Conservation (phyloP, 1,140 invertebrate genomes). For the Cryptotermes secundus region DNA sequence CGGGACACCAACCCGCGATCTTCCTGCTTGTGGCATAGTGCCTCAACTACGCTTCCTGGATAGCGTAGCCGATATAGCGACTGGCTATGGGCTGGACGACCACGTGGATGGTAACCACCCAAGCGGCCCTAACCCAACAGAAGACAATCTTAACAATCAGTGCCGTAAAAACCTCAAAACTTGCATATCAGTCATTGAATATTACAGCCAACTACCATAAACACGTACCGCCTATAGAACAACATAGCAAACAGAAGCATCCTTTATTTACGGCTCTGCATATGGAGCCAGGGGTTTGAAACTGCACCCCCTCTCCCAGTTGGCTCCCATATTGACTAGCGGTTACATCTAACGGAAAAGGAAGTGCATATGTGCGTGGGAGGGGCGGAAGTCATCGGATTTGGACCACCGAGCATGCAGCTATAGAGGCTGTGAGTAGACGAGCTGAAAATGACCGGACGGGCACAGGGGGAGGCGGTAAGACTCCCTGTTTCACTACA, state of each 20-base stretch:
- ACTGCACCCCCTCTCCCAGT: background rate
- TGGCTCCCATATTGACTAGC: background rate
- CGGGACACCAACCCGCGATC: too few relatives aligned
- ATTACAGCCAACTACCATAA: too few relatives aligned
- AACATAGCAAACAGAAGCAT: background rate
- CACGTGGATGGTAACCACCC: too few relatives aligned
- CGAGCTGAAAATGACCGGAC: background rate
- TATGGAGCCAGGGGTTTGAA: background rate
- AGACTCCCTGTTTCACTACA: background rate
- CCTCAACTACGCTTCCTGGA: too few relatives aligned
- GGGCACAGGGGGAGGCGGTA: background rate
- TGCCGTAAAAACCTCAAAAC: too few relatives aligned
- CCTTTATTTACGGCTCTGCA: background rate
- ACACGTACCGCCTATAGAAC: too few relatives aligned
- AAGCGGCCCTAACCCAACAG: too few relatives aligned
- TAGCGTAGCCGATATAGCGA: too few relatives aligned
- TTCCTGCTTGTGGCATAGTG: too few relatives aligned
- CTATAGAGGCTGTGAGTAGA: background rate
- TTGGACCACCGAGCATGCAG: slow-evolving; percentile 5
- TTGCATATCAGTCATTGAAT: too few relatives aligned
- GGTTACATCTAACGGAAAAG: background rate
- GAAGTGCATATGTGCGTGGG: background rate
- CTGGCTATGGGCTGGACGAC: too few relatives aligned
- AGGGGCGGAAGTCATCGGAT: background rate
- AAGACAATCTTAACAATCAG: too few relatives aligned